Base-by-base conservation (phyloP, 2,113 vertebrate genomes). In the Labrus mixtus region DNA sequence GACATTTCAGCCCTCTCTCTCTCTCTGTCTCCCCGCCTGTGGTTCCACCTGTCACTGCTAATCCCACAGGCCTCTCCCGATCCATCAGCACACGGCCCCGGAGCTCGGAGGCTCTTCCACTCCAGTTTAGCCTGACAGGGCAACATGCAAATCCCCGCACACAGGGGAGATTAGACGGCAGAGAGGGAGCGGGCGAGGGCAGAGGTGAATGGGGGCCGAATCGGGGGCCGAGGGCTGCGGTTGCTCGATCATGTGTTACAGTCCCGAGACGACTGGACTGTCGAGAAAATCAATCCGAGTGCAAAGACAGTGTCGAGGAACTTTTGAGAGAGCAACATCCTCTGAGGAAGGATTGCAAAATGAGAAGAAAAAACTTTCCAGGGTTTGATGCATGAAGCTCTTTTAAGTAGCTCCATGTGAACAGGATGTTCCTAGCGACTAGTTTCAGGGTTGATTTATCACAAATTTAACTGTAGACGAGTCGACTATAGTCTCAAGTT, bases 1-100 rank as follows among this genome's bases (percentile, higher is more conserved):
- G 78, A 63, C 90, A 84, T 87, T 84, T 81, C 76, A 79, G 45
- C 53, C 80, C 53, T 73, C 62, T 72, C 51, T 56, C 56, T 86
- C 65, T 87, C 68, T 86, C n/a, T n/a, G n/a, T n/a, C n/a, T n/a
- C n/a, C n/a, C 72, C 68, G 70, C 43, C 73, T 85, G 73, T 69
- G 84, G 73, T 82, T 76, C 63, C 83, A 86, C 84, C 84, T 59
- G 77, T 86, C 90, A 75, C 86, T 16, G 81, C 78, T 83, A 78
- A 78, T 88, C 85, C 85, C 84, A 70, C 0, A 45, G 80, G 62
- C 66, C 59, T 73, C 68, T 83, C 84, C 83, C 87, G 53, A 50
- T 86, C 88, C 78, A 84, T 86, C 88, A 84, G 56, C 6, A 60
- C 78, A 39, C 64, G 76, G 56, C 66, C 22, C 69, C 62, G 6